Evolutionary conservation across 1,140 invertebrate genomes (phyloP).

Genomic region (Anastrepha ludens): DNA sequence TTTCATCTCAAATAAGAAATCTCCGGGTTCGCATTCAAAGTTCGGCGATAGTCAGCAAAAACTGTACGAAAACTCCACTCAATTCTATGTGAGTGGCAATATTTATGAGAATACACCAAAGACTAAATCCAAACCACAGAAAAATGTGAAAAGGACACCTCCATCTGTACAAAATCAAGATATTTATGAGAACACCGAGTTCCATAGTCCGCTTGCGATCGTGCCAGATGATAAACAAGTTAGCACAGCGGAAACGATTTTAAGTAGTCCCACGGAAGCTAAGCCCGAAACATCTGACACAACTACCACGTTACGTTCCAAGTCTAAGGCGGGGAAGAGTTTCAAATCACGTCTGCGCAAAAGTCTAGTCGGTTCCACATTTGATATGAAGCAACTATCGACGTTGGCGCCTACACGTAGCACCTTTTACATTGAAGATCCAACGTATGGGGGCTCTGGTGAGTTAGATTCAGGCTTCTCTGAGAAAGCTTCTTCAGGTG

Average conservation of each 20-base stretch:
- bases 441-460: slow-evolving; percentile 71
- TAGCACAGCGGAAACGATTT: slow-evolving; percentile 58
- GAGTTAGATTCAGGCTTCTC: slow-evolving; percentile 78
- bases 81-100: slow-evolving; percentile 66
- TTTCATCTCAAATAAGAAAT: slow-evolving; percentile 77
- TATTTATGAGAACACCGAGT: slow-evolving; percentile 64
- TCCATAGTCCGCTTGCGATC: slow-evolving; percentile 53
- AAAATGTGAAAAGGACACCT: slow-evolving; percentile 35
- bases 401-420: slow-evolving; percentile 75
- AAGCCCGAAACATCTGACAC: neutral
- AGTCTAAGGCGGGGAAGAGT: slow-evolving; percentile 75
- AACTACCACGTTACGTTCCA: slow-evolving; percentile 64
- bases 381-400: slow-evolving; percentile 72
- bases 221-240: slow-evolving; percentile 45
- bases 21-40: slow-evolving; percentile 72
- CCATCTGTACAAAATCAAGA: slow-evolving; percentile 57
- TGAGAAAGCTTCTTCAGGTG: slow-evolving; percentile 65
- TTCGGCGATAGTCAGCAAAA: slow-evolving; percentile 65
- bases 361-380: slow-evolving; percentile 73
- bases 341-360: slow-evolving; percentile 77
- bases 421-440: slow-evolving; percentile 80
- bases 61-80: slow-evolving; percentile 68
- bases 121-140: slow-evolving; percentile 48
- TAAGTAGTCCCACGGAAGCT: slow-evolving; percentile 48
- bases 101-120: slow-evolving; percentile 55